These are phyloP conservation scores for Lasius fuliginosus DNA, from an alignment of 2,888 invertebrate species.

Conservation along the genomic window DNA sequence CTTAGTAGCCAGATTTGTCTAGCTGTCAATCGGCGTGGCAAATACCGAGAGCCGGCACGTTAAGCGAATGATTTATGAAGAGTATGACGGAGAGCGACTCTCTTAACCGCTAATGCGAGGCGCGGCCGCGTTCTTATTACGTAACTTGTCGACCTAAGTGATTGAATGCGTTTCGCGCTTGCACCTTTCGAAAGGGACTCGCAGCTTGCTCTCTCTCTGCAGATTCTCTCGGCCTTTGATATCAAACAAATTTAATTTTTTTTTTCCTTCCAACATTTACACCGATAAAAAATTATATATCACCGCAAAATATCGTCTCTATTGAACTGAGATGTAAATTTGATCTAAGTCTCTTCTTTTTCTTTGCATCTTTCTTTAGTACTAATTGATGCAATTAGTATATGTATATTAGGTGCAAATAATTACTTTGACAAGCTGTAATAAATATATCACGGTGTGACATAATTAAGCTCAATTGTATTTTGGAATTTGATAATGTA, in stretches of 20 bases:
- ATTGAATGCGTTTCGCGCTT: slow-evolving; percentile 33
- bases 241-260: not conserved
- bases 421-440: not conserved
- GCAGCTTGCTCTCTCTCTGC: slow-evolving; percentile 12
- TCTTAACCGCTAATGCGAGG: slow-evolving; percentile 38
- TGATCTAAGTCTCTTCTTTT: not conserved
- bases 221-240: not conserved
- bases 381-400: not conserved
- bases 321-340: not conserved
- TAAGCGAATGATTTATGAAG: slow-evolving; percentile 54
- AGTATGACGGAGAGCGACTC: slow-evolving; percentile 29
- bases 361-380: not conserved
- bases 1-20: slow-evolving; percentile 48
- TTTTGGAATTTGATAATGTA: slow-evolving; percentile 25
- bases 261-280: not conserved
- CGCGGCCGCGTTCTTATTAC: slow-evolving; percentile 43
- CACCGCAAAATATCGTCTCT: not conserved
- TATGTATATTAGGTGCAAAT: not conserved
- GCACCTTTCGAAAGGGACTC: slow-evolving; percentile 15
- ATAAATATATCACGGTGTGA: not conserved
- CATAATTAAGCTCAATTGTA: slow-evolving; percentile 23
- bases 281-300: not conserved
- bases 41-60: slow-evolving; percentile 26
- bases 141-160: slow-evolving; percentile 42
- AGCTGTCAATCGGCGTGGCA: slow-evolving; percentile 40